Conservation (phyloP, 2,888 invertebrate genomes). For the Zootermopsis nevadensis region DNA sequence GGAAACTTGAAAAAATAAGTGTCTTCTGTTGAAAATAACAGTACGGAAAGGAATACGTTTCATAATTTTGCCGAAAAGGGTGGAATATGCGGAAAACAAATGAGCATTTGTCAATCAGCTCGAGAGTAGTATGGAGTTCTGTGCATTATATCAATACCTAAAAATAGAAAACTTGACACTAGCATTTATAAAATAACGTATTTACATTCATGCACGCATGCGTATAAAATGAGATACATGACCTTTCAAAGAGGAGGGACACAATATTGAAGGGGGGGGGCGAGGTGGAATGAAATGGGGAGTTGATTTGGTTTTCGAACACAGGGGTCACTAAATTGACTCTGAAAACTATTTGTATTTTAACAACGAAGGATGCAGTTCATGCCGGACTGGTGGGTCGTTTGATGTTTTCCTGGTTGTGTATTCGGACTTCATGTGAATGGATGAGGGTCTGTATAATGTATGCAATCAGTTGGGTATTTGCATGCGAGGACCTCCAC, state of each 20-base stretch:
- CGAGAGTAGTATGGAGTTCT: too few species aligned
- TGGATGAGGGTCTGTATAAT: slow-evolving; percentile 46
- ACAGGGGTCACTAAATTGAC: slow-evolving; percentile 48
- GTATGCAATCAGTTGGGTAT: slow-evolving; percentile 49
- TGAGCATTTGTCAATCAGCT: too few species aligned
- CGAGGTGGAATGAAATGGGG: slow-evolving; percentile 39
- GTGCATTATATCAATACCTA: too few species aligned
- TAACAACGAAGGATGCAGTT: slow-evolving; percentile 31
- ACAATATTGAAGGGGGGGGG: slow-evolving; percentile 22
- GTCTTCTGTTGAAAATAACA: too few species aligned
- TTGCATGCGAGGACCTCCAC: slow-evolving; percentile 39
- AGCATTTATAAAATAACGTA: slow-evolving; percentile 30
- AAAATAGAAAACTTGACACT: not conserved
- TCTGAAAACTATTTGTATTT: slow-evolving; percentile 46
- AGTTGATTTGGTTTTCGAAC: slow-evolving; percentile 41
- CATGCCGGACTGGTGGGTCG: slow-evolving; percentile 20
- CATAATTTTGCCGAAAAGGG: too few species aligned
- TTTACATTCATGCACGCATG: slow-evolving; percentile 40
- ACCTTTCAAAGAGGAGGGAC: slow-evolving; percentile 35
- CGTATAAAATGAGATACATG: slow-evolving; percentile 36
- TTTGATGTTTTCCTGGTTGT: slow-evolving; percentile 45
- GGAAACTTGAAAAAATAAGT: too few species aligned
- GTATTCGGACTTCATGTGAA: slow-evolving; percentile 44
- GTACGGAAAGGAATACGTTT: too few species aligned
- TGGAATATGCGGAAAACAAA: too few species aligned